Evolutionary conservation across 1,140 invertebrate species (phyloP).

Genomic region (Drosophila pseudoobscura): DNA sequence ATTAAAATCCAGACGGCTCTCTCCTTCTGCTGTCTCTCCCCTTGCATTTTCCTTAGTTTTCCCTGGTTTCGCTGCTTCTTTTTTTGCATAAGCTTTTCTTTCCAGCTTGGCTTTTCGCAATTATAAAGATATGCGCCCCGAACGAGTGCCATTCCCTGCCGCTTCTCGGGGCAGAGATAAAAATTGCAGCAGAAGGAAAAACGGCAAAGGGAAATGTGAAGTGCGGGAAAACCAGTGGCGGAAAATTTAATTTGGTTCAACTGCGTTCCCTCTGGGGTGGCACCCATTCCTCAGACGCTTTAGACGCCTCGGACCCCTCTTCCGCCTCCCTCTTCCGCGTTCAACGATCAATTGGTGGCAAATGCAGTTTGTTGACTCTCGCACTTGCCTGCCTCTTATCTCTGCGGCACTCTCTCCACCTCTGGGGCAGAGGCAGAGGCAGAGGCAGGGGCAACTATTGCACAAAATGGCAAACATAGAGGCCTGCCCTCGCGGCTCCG

Average conservation of each 20-base stretch:
- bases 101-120: conserved; percentile 45
- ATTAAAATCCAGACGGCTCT: conserved; percentile 77
- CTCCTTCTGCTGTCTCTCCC: conserved; percentile 27
- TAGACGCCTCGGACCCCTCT: no score
- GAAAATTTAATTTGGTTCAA: conserved; percentile 76
- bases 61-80: not conserved
- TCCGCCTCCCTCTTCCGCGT: not conserved
- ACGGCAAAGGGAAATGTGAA: conserved; percentile 6
- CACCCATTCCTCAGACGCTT: not conserved
- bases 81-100: conserved; percentile 5
- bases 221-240: conserved; percentile 14
- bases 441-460: conserved; percentile 18
- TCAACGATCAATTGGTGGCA: conserved; percentile 67
- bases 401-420: conserved; percentile 15
- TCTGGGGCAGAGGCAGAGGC: not conserved
- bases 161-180: conserved; percentile 49
- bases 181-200: conserved; percentile 28
- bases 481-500: conserved; percentile 18
- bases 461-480: conserved; percentile 49
- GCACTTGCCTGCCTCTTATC: conserved; percentile 41
- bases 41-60: conserved; percentile 34
- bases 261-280: conserved; percentile 25
- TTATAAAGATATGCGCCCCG: conserved; percentile 75
- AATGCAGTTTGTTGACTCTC: conserved; percentile 58
- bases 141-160: conserved; percentile 55